phyloP scores from a whole-genome alignment of 2,797 vertebrate genomes.

The Hippocampus kuda region DNA sequence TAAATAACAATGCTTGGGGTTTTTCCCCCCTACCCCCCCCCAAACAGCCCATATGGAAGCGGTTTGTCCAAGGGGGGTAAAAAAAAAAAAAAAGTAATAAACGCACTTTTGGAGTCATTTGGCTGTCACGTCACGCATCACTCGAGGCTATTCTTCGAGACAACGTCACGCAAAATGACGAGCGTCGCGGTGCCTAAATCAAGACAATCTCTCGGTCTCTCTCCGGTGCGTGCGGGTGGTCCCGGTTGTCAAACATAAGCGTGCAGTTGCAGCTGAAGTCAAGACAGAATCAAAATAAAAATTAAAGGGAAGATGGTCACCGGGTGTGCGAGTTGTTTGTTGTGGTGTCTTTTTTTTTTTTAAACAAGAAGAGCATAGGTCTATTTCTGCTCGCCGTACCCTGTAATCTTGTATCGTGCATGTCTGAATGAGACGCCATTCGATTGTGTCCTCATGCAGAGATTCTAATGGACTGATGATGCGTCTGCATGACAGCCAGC shows the following conservation, averaged over 20 bases:
- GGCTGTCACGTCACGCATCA: conserved; percentile 52
- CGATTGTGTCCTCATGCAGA: background rate
- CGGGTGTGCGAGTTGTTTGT: conserved; percentile 18
- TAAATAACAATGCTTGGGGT: background rate
- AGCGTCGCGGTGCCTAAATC: conserved; percentile 33
- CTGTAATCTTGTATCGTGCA: conserved; percentile 28
- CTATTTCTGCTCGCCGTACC: conserved; percentile 4
- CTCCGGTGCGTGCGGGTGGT: conserved; percentile 52
- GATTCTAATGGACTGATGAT: background rate
- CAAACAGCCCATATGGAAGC: conserved; percentile 38
- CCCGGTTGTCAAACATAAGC: conserved; percentile 17
- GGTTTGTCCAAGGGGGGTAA: conserved; percentile 30
- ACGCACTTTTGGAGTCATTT: conserved; percentile 37
- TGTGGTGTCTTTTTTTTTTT: conserved; percentile 26
- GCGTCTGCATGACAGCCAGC: background rate
- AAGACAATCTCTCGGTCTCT: conserved; percentile 15
- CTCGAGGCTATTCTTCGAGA: conserved; percentile 30
- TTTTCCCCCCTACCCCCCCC: conserved; percentile 5
- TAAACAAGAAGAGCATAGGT: conserved; percentile 13
- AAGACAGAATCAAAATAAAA: conserved; percentile 7
- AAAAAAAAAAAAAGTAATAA: background rate
- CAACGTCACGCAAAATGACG: conserved; percentile 38
- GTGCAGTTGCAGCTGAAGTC: conserved; percentile 1
- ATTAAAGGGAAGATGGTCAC: conserved; percentile 30
- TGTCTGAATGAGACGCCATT: background rate